Evolutionary conservation across 1,140 invertebrate species (phyloP).

Genomic region (Drosophila simulans): DNA sequence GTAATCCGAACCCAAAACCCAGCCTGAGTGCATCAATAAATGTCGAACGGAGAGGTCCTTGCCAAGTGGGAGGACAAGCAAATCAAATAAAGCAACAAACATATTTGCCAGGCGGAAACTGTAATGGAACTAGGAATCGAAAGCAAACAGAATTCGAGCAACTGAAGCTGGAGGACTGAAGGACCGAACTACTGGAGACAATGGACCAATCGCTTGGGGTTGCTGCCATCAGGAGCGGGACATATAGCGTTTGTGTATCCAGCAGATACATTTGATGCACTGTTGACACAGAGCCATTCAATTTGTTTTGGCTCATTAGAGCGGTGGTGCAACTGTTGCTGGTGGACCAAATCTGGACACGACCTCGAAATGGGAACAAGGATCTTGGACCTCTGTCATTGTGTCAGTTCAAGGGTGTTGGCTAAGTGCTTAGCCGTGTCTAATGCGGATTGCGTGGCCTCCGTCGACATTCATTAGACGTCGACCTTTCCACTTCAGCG

Average conservation of each 20-base stretch:
- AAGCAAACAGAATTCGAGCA: slow-evolving; percentile 52
- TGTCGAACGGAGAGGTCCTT: slow-evolving; percentile 45
- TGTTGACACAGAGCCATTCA: slow-evolving; percentile 74
- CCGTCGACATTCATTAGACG: slow-evolving; percentile 71
- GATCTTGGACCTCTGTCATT: slow-evolving; percentile 37
- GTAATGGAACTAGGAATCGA: slow-evolving; percentile 52
- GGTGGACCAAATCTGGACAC: slow-evolving; percentile 5
- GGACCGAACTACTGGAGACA: background rate
- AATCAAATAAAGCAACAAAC: slow-evolving; percentile 73
- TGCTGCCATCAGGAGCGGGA: slow-evolving; percentile 2
- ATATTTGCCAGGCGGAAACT: slow-evolving; percentile 52
- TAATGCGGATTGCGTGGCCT: slow-evolving; percentile 69
- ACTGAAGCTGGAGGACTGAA: background rate
- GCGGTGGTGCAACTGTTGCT: slow-evolving; percentile 53
- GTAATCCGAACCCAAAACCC: background rate
- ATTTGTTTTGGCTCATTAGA: slow-evolving; percentile 79
- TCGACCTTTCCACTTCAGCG: slow-evolving; percentile 45
- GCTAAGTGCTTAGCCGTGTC: slow-evolving; percentile 79
- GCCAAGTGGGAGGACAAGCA: slow-evolving; percentile 29
- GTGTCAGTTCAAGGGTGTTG: slow-evolving; percentile 59
- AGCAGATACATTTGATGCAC: slow-evolving; percentile 63
- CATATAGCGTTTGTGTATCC: slow-evolving; percentile 23
- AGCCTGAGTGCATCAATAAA: slow-evolving; percentile 75
- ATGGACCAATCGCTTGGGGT: background rate
- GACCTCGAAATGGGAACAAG: slow-evolving; percentile 2